Conservation (phyloP, 2,797 vertebrate genomes). For the Orestias chungarensis region DNA sequence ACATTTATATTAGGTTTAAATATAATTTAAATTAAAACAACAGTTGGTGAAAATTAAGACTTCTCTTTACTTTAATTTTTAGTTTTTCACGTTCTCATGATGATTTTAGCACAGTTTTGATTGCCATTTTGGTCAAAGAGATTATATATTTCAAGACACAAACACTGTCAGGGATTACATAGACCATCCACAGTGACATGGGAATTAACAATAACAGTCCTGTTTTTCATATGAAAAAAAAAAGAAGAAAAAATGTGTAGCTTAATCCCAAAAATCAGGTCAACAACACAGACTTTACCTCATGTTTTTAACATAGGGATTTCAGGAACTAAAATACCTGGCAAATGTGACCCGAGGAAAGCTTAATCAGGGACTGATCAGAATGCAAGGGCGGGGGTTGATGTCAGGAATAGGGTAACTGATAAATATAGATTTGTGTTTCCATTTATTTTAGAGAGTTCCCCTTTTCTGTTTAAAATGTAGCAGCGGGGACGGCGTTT, state of each 20-base stretch:
- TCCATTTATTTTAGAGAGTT: no score
- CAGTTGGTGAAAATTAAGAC: background rate
- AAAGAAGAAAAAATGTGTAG: background rate
- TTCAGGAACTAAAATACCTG: background rate
- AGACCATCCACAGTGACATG: background rate
- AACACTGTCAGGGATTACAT: background rate
- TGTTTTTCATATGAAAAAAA: conserved; percentile 7
- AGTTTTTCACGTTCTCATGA: conserved; percentile 9
- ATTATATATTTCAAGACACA: conserved; percentile 4
- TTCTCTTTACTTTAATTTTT: background rate
- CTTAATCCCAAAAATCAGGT: background rate
- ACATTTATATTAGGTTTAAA: background rate
- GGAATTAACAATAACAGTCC: no score
- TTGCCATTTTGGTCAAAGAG: conserved; percentile 4
- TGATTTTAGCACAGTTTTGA: conserved; percentile 16
- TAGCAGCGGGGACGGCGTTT: background rate
- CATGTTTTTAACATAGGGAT: background rate
- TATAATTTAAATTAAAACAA: background rate
- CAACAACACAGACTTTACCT: background rate
- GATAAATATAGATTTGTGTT: no score
- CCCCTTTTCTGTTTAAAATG: background rate
- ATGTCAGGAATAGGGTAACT: background rate
- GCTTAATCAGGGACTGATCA: background rate
- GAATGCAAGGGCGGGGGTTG: no score
- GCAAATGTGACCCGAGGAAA: background rate